Evolutionary conservation across 1,140 invertebrate genomes (phyloP).

Genomic region (Drosophila albomicans): DNA sequence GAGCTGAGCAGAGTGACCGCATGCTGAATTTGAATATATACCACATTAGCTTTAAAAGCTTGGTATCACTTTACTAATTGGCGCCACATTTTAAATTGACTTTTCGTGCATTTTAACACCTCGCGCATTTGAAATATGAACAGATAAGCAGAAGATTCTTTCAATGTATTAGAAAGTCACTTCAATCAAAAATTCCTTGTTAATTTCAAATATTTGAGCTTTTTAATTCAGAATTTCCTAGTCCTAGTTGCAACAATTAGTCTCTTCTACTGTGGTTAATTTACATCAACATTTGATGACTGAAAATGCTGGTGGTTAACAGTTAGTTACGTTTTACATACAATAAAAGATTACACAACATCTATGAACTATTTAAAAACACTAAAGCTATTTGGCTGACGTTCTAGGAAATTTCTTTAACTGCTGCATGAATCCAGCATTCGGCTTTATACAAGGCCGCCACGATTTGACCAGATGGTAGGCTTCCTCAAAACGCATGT

Average conservation of each 20-base stretch:
- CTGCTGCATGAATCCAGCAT: slow-evolving; percentile 92
- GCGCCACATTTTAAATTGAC: too few relatives aligned
- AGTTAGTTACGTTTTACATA: background rate
- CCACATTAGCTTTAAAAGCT: too few relatives aligned
- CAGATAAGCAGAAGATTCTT: too few relatives aligned
- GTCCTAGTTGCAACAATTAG: slow-evolving; percentile 1
- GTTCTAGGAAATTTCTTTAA: slow-evolving; percentile 77
- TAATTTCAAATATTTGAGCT: too few relatives aligned
- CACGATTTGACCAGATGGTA: slow-evolving; percentile 88
- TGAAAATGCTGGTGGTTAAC: background rate
- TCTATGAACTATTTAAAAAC: slow-evolving; percentile 1
- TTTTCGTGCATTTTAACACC: too few relatives aligned
- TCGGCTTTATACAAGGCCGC: slow-evolving; percentile 90
- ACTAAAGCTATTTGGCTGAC: background rate
- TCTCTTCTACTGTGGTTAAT: background rate
- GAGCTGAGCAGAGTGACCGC: slow-evolving; percentile 13
- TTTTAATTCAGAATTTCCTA: background rate
- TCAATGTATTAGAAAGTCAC: too few relatives aligned
- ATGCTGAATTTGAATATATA: background rate
- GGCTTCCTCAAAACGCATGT: slow-evolving; percentile 89
- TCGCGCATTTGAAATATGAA: too few relatives aligned
- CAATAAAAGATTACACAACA: background rate
- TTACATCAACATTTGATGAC: background rate
- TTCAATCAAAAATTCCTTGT: too few relatives aligned
- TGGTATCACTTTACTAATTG: too few relatives aligned